phyloP scores from a whole-genome alignment of 2,888 invertebrate genomes.

The Ethmia dodecea region DNA sequence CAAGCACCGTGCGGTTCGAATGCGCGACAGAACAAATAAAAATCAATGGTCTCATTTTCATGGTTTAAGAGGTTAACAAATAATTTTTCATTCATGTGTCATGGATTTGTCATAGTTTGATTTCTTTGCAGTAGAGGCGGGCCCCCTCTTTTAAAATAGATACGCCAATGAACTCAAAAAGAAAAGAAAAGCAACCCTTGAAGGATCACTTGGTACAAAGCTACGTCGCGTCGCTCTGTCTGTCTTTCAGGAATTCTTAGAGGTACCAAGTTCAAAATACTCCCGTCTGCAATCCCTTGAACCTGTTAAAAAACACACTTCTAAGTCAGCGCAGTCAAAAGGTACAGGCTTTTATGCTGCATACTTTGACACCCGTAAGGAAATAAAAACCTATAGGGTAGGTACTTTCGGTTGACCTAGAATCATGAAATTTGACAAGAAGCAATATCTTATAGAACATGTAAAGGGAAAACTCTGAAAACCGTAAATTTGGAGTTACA shows the following conservation, averaged over 20 bases:
- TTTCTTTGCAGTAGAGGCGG: no score
- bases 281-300: not conserved
- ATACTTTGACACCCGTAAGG: not conserved
- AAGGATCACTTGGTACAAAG: not conserved
- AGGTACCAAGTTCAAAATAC: not conserved
- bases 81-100: no score
- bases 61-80: no score
- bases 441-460: no score
- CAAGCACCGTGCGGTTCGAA: no score
- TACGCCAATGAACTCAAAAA: no score
- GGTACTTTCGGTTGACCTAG: no score
- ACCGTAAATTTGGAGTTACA: not conserved
- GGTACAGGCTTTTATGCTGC: not conserved
- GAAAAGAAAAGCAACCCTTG: not conserved
- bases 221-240: not conserved
- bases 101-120: no score
- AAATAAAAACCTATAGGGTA: not conserved
- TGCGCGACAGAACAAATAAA: no score
- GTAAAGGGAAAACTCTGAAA: not conserved
- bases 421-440: no score
- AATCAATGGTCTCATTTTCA: no score
- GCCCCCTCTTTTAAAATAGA: no score
- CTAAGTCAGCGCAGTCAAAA: not conserved
- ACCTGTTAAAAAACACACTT: not conserved
- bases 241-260: not conserved